Conservation (phyloP, 2,113 vertebrate species). For the Macroglossus sobrinus region DNA sequence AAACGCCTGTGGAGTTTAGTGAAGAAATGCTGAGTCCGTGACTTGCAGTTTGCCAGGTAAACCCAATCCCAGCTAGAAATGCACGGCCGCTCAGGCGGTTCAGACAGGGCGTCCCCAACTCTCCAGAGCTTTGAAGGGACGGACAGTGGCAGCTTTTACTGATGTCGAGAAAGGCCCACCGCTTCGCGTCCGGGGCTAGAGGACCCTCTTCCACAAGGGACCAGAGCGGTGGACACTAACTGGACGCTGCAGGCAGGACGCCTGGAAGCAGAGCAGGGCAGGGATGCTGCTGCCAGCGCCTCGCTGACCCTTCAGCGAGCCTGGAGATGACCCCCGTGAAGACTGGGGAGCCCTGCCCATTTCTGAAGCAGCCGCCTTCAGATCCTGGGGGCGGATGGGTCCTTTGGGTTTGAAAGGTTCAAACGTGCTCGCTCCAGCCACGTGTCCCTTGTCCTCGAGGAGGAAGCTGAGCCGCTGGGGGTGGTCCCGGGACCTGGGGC, state of each 20-base stretch:
- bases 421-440: neutral
- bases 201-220: neutral
- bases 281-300: neutral
- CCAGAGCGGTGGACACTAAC: rapidly evolving
- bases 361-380: neutral
- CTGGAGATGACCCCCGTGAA: neutral
- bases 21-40: neutral
- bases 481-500: too few relatives aligned
- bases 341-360: rapidly evolving
- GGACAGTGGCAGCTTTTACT: neutral
- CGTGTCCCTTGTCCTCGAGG: neutral
- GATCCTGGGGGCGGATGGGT: neutral
- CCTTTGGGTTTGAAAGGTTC: neutral
- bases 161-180: neutral
- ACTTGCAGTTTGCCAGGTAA: neutral
- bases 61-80: neutral
- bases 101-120: neutral
- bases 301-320: rapidly evolving
- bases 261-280: rapidly evolving
- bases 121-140: too few relatives aligned
- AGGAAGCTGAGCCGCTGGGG: neutral
- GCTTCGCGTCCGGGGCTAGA: neutral
- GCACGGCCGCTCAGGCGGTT: too few relatives aligned
- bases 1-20: neutral
- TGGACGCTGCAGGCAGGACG: rapidly evolving